Base-by-base conservation (phyloP, 1,140 invertebrate species). In the Drosophila ambigua region DNA sequence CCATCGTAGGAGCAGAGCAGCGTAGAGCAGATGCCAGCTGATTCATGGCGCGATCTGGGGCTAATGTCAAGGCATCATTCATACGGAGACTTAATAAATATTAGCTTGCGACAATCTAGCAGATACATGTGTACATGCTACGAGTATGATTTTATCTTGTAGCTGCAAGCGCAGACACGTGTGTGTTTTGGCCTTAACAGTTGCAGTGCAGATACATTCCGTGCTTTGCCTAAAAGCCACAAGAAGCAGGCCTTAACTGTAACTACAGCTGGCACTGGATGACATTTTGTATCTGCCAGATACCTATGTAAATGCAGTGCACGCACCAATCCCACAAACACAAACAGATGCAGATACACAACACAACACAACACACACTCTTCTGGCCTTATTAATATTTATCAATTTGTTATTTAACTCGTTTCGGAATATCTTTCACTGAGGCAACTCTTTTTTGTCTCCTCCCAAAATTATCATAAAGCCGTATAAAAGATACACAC, bases 351-450 rank as follows among this genome's bases (percentile, higher is more conserved):
- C 50, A 11, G 28, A 28, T 52, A 28, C n/a, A 28, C 3, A 28
- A 28, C 1, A 28, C 3, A 28, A 28, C 1, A 28, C 26, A 7
- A 51, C 23, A 16, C 15, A 28, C 24, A 16, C 44, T 44, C 69
- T 59, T 59, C 50, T 63, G 66, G 77, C 80, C 80, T 84, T 83
- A 84, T 84, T 79, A 83, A 83, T 83, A 83, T 83, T 83, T 76
- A 83, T 84, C 66, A 79, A 83, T 83, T 83, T 79, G 80, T 83
- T 83, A 83, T 84, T 83, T 83, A 84, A 83, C 80, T 79, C 69
- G 80, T 74, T 83, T 84, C 68, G 74, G 79, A 67, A 74, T 76
- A 62, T 79, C 79, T 79, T 76, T 79, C 46, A 31, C 41, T 48
- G 68, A 72, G 35, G 64, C 66, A 69, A 69, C 66, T 73, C 64